Base-by-base conservation (phyloP, 64 coral and sea anemone species). In the Montipora foliosa region DNA sequence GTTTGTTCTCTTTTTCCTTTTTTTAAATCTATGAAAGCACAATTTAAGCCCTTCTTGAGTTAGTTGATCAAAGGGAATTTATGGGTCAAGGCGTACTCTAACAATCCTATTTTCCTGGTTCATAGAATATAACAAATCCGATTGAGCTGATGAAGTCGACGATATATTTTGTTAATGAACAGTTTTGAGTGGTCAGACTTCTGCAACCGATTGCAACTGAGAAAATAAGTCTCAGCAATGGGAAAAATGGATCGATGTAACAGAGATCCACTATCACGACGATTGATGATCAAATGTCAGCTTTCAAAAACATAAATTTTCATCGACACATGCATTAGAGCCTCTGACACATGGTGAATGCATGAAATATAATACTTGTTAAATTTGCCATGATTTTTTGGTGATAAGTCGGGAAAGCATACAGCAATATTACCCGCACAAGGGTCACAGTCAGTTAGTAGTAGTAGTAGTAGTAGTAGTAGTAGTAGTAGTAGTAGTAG, bases 71-170 rank as follows among this genome's bases (percentile, higher is more conserved):
- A 9, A 24, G 68, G 68, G 68, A 71, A 6, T 71, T 71, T 64
- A 64, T 15, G 8, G 68, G 68, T 71, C 68, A 71, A 71, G 8
- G 68, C 14, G 8, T 71, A 71, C 20, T 24, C 20, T 59, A 12
- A 16, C 17, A 82, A 82, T 57, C 80, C 55, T 57, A 64, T 82
- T 82, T 82, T 24, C 24, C 6, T 82, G 25, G 11, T 15, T 78
- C 46, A 78, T 78, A 48, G 46, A 71, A 86, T 72, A 86, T 49
- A 72, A 49, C 45, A 86, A 86, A 86, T 86, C 82, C 44, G 82
- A 67, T 86, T 86, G 19, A 20, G 16, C 19, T 67, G 50, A 72
- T 86, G 16, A 71, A 86, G 44, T 49, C 19, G 55, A 51, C 66
- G 66, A 71, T 64, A 55, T 61, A 78, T 78, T 78, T 47, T 78